Evolutionary conservation across 2,113 vertebrate species (phyloP), one percentile per base, ranked within the genome.

Genomic region (Perca fluviatilis): DNA sequence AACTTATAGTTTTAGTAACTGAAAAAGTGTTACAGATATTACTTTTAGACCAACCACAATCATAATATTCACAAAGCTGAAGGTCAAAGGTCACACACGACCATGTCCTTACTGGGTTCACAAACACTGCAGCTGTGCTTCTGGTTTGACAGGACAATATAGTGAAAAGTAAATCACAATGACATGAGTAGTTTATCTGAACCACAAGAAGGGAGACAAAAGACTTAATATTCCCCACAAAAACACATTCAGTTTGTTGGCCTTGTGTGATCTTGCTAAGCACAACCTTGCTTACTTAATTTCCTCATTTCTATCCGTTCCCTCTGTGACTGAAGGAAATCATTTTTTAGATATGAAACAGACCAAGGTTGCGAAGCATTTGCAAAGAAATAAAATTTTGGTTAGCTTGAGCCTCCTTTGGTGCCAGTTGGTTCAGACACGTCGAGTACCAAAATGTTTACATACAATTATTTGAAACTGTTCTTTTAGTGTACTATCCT

Each of bases 41-140:
- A 93, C 84, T 86, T 85, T 76, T 77, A 65, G 87, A 90, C 89
- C 66, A 88, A 84, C 91, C 90, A 92, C 90, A 91, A 74, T 88
- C 75, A 92, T 81, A 87, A 87, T 83, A 86, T 79, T 90, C 84
- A 89, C 90, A 87, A 86, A 85, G 83, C 86, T 54, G 43, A 88
- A 83, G 82, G 71, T 85, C 71, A 87, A 83, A 76, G 51, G 67
- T 89, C 84, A 91, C 84, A 90, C 40, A 67, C 83, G 65, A 86
- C 85, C 63, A 14, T 50, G 65, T 71, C 87, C 84, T 79, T 68
- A 71, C 74, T 86, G 79, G 86, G 62, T 74, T 91, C 77, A 93
- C 80, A 79, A 88, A 91, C 77, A 84, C 75, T 83, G 67, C 61
- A 84, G 74, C 74, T 88, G 89, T 92, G 88, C 88, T 92, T 93